These are phyloP conservation scores for Sylvilagus bachmani DNA, from an alignment of 2,113 vertebrate genomes.

Conservation along the genomic window DNA sequence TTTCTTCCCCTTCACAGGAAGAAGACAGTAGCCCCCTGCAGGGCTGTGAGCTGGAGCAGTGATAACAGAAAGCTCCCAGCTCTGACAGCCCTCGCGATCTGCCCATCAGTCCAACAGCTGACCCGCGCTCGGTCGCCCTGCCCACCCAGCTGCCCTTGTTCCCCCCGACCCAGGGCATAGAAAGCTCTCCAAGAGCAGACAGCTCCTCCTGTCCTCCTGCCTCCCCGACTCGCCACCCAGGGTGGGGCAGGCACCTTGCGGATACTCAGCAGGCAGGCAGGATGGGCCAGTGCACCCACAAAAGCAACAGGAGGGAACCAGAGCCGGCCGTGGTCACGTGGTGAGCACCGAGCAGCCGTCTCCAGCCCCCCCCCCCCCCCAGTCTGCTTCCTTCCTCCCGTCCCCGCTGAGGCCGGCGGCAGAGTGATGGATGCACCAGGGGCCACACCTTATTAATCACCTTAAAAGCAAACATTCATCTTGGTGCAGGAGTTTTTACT, in stretches of 20 bases:
- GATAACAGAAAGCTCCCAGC: too few species aligned
- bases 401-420: background rate
- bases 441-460: slow-evolving; percentile 78
- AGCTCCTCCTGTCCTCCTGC: background rate
- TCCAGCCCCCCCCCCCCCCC: background rate
- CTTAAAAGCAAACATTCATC: slow-evolving; percentile 84
- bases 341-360: background rate
- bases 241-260: background rate
- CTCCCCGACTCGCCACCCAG: background rate
- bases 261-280: background rate
- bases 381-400: background rate
- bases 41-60: background rate
- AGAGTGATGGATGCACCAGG: slow-evolving; percentile 67
- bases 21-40: too few species aligned
- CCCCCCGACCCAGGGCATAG: background rate
- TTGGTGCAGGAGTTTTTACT: slow-evolving; percentile 79
- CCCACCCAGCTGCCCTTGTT: background rate
- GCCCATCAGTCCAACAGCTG: background rate
- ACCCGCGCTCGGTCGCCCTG: background rate
- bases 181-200: background rate
- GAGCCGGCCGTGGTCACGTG: background rate
- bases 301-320: background rate
- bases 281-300: too few species aligned
- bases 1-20: background rate
- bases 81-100: background rate